Evolutionary conservation across 1,140 invertebrate species (phyloP), one percentile per base, ranked within the genome.

Genomic region (Drosophila neocordata): DNA sequence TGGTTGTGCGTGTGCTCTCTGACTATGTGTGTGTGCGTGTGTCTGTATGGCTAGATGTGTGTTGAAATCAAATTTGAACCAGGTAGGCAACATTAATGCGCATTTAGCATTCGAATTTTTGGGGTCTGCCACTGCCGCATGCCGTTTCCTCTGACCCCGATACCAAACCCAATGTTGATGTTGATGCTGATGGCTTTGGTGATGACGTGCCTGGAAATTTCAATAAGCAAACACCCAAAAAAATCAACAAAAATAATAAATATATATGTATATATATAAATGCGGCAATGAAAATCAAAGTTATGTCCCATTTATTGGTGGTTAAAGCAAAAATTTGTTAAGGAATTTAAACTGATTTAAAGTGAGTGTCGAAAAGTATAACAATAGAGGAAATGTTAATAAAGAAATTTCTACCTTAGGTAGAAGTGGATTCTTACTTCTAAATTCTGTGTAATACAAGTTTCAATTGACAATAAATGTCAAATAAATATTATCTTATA

Each of bases 161-260:
- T 48, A 8, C 15, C 15, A 8, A 35, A 5, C 0, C 9, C 11
- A 12, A 35, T 35, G 0, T 12, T 35, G 34, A 18, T 48, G 41
- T 48, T 48, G 18, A 48, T 48, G 41, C 15, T 73, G 74, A 77
- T 77, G 74, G 70, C 62, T 77, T 65, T 69, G 65, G 15, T 48
- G 41, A 48, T 77, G 74, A 77, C 74, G 74, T 77, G 74, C 65
- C 59, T 52, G 44, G 74, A 68, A 69, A 69, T 62, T 65, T 6
- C 57, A 69, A 65, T 69, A 27, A 65, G 37, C 65, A 15, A 56
- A 61, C 37, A 1, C 52, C 22, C 41, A 18, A 24, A 24, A 2
- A 4, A 18, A n/a, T n/a, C 41, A 48, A 48, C 15, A 59, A 69
- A 60, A 77, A 73, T 31, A 1, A 31, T 31, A 31, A 31, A 31